Evolutionary conservation across 2,113 vertebrate species (phyloP).

Genomic region (Pelecanoides urinatrix): DNA sequence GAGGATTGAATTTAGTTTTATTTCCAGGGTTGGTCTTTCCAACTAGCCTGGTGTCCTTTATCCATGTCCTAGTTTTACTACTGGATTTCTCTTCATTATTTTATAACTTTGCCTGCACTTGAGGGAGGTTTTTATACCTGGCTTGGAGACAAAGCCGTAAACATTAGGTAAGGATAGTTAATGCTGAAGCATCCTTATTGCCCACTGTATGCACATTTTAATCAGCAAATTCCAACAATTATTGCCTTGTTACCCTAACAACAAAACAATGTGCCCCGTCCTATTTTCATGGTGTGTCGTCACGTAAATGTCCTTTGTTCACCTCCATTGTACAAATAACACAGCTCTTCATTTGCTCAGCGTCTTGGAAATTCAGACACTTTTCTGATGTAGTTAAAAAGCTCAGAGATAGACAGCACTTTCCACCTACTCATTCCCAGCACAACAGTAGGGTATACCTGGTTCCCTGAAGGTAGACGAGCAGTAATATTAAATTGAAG

Average conservation of each 20-base stretch:
- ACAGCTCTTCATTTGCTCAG: not conserved
- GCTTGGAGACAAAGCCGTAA: not conserved
- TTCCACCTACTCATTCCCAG: not conserved
- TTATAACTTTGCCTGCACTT: not conserved
- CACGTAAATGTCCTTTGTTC: not conserved
- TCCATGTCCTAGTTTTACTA: not conserved
- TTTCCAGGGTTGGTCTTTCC: not conserved
- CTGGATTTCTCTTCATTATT: not conserved
- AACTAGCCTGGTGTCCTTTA: not conserved
- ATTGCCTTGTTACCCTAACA: not conserved
- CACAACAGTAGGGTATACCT: not conserved
- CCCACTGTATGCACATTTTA: not conserved
- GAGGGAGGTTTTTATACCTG: not conserved
- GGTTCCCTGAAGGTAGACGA: not conserved
- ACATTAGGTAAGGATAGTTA: not conserved
- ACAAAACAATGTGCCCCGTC: not conserved
- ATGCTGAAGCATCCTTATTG: not conserved
- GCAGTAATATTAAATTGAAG: not conserved
- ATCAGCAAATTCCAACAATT: not conserved
- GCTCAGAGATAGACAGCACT: not conserved
- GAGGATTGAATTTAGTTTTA: not conserved
- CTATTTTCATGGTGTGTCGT: not conserved
- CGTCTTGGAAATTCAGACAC: not conserved
- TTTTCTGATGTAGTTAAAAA: not conserved
- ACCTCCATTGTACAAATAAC: not conserved